A percentile compares a stretch with the other conserved stretches of the same genome.
These are phyloP conservation scores for Pterois miles DNA, from an alignment of 2,797 vertebrate species.

Conservation along the genomic window DNA sequence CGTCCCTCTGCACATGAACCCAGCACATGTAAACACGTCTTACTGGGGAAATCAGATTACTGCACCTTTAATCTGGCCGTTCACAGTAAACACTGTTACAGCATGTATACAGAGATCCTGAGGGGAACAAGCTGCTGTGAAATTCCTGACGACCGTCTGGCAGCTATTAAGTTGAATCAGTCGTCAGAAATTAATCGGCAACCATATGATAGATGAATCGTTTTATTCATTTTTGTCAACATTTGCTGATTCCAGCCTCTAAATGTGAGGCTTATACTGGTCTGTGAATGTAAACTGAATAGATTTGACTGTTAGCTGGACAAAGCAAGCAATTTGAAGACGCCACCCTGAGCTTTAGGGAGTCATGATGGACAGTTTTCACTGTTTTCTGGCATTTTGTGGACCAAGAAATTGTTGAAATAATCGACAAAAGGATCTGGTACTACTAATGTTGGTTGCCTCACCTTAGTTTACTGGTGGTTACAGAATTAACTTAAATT, in stretches of 20 bases:
- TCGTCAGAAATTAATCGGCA: not conserved
- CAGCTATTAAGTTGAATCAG: not conserved
- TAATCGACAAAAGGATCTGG: not conserved
- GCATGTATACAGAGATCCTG: not conserved
- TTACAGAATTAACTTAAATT: not conserved
- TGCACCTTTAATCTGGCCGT: slow-evolving; percentile 2
- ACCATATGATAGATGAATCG: not conserved
- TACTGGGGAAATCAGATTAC: slow-evolving; percentile 24
- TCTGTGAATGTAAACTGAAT: not conserved
- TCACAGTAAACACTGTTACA: slow-evolving; percentile 2
- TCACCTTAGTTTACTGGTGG: not conserved
- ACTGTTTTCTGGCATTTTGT: not conserved
- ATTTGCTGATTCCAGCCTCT: not conserved
- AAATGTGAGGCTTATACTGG: not conserved
- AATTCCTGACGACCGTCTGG: slow-evolving; percentile 5
- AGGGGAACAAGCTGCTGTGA: slow-evolving; percentile 1
- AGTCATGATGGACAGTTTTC: not conserved
- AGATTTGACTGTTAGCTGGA: not conserved
- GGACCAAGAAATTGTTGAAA: not conserved
- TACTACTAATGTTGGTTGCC: too few species aligned
- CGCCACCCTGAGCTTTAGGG: not conserved
- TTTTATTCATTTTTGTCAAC: not conserved
- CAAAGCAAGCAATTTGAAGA: not conserved
- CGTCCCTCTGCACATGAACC: not conserved
- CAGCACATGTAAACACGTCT: slow-evolving; percentile 19